A percentile compares a stretch with the other conserved stretches of the same genome.
These are phyloP conservation scores for Crotophaga sulcirostris DNA, from an alignment of 2,113 vertebrate species.

Conservation along the genomic window DNA sequence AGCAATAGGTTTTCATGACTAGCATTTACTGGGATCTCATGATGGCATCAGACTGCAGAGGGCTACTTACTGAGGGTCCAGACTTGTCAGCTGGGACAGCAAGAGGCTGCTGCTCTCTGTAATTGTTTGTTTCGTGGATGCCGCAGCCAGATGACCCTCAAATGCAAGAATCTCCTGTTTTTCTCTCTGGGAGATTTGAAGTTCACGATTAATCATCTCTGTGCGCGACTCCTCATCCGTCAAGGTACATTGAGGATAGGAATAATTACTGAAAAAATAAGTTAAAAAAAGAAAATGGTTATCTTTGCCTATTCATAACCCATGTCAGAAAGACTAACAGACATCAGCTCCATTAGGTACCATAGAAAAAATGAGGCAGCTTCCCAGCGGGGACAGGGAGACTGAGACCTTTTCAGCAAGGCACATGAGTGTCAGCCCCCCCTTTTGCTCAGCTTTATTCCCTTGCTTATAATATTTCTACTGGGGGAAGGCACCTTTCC, in stretches of 20 bases:
- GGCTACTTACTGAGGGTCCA: conserved; percentile 90
- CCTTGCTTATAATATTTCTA: neutral
- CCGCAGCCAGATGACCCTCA: conserved; percentile 95
- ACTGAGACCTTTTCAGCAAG: neutral
- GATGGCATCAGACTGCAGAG: neutral
- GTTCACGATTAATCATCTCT: conserved; percentile 92
- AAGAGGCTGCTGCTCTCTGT: conserved; percentile 96
- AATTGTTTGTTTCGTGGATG: conserved; percentile 97
- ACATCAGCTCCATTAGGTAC: rapidly evolving
- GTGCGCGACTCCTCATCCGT: conserved; percentile 93
- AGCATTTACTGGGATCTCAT: neutral
- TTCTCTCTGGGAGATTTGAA: conserved; percentile 94
- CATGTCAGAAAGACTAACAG: neutral
- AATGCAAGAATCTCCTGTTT: conserved; percentile 98
- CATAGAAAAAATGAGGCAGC: neutral
- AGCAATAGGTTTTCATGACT: neutral
- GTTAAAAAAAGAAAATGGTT: neutral
- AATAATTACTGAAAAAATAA: conserved; percentile 85
- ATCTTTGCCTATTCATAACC: neutral
- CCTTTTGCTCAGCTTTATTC: neutral
- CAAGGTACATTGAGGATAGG: conserved; percentile 92
- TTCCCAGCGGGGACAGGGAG: neutral
- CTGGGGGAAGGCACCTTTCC: neutral
- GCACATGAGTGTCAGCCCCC: neutral
- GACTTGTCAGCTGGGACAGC: conserved; percentile 93